These are phyloP conservation scores for Crotalus adamanteus DNA, from an alignment of 2,797 vertebrate species.

Conservation along the genomic window DNA sequence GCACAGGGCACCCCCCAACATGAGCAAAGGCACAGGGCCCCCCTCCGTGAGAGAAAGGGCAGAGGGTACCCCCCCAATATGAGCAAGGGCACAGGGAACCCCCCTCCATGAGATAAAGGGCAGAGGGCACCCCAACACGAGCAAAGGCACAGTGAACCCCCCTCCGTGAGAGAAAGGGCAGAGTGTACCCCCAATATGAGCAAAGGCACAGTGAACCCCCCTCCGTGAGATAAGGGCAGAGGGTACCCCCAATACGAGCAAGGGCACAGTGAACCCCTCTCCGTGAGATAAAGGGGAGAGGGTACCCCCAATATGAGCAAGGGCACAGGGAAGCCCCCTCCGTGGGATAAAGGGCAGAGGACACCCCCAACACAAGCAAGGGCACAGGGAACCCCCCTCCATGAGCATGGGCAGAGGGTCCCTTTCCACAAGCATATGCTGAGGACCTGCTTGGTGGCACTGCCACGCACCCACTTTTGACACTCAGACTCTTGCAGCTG, in stretches of 20 bases:
- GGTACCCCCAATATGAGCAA: background rate
- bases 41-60: too few species aligned
- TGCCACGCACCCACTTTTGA: background rate
- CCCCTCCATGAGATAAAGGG: too few species aligned
- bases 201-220: too few species aligned
- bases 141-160: background rate
- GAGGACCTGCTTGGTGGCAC: background rate
- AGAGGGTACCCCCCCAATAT: background rate
- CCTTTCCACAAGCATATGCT: background rate
- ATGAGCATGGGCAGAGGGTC: background rate
- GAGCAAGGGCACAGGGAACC: too few species aligned
- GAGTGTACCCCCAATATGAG: background rate
- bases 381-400: background rate
- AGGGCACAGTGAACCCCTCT: too few species aligned
- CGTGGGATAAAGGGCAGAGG: background rate
- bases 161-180: background rate
- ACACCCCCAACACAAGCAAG: background rate
- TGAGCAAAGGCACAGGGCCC: too few species aligned
- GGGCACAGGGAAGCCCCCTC: background rate
- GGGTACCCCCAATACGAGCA: too few species aligned
- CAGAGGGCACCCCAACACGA: background rate
- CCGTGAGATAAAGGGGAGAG: too few species aligned
- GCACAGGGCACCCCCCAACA: too few species aligned
- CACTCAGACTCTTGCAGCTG: background rate
- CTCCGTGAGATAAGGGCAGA: background rate